phyloP scores from a whole-genome alignment of 2,888 invertebrate species.

The Aplocera efformata region DNA sequence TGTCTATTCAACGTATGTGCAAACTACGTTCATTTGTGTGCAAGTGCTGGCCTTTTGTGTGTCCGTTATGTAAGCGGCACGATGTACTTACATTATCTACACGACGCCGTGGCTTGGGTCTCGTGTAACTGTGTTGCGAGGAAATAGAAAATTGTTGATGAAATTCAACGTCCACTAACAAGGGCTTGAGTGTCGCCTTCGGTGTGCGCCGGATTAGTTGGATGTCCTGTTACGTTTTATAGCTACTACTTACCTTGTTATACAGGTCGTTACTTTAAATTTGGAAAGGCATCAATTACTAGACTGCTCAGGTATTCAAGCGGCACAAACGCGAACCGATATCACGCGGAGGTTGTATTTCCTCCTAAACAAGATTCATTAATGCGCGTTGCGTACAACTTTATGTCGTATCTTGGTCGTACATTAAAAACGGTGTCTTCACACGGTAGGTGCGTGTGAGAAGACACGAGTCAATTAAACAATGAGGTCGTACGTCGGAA shows the following conservation, averaged over 20 bases:
- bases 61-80: slow-evolving; percentile 57
- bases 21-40: slow-evolving; percentile 67
- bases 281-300: slow-evolving; percentile 19
- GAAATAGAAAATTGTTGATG: slow-evolving; percentile 31
- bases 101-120: slow-evolving; percentile 31
- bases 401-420: slow-evolving; percentile 17
- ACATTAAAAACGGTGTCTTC: slow-evolving; percentile 20
- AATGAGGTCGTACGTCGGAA: slow-evolving; percentile 51
- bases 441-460: slow-evolving; percentile 28
- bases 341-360: slow-evolving; percentile 21
- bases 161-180: slow-evolving; percentile 31
- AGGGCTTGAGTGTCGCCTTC: slow-evolving; percentile 30
- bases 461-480: slow-evolving; percentile 58
- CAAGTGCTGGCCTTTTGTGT: slow-evolving; percentile 66
- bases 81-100: slow-evolving; percentile 46
- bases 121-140: slow-evolving; percentile 27
- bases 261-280: slow-evolving; percentile 13
- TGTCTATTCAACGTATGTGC: slow-evolving; percentile 66
- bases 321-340: slow-evolving; percentile 16
- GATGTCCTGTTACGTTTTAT: slow-evolving; percentile 21
- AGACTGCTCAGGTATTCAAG: slow-evolving; percentile 20
- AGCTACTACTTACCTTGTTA: slow-evolving; percentile 6
- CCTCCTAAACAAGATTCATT: slow-evolving; percentile 18
- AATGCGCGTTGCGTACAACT: slow-evolving; percentile 20
- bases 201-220: slow-evolving; percentile 32